Evolutionary conservation across 2,797 vertebrate species (phyloP).

Genomic region (Mormyrus hasselquistii): DNA sequence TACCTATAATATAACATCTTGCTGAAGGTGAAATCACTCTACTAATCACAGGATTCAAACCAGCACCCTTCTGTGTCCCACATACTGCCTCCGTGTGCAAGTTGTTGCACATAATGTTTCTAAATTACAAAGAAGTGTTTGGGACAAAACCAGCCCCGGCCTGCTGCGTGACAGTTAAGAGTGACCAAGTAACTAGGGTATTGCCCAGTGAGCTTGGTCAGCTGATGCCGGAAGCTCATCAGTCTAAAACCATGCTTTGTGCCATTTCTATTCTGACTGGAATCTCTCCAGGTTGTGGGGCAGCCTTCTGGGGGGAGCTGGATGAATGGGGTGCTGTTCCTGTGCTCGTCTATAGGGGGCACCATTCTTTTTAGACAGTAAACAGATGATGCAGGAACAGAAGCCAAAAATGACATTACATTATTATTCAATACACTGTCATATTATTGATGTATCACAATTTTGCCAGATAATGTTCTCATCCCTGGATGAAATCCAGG

Average conservation of each 20-base stretch:
- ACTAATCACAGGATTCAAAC: neutral
- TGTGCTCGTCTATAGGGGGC: neutral
- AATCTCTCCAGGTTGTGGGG: neutral
- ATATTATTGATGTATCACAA: neutral
- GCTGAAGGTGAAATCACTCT: neutral
- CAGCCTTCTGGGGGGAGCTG: neutral
- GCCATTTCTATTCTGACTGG: neutral
- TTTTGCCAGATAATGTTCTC: neutral
- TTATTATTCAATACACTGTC: neutral
- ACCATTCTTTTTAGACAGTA: neutral
- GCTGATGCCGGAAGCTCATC: neutral
- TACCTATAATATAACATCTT: neutral
- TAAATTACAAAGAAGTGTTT: neutral
- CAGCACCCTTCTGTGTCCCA: neutral
- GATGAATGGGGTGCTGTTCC: neutral
- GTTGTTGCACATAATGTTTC: neutral
- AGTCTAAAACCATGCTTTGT: neutral
- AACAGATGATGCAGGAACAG: neutral
- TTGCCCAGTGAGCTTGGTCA: neutral
- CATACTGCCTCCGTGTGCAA: neutral
- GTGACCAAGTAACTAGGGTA: neutral
- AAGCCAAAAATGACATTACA: neutral
- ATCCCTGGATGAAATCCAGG: conserved; percentile 9
- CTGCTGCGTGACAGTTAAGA: neutral
- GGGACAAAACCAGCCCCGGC: neutral